A percentile compares a stretch with the other conserved stretches of the same genome.
phyloP scores from a whole-genome alignment of 2,888 invertebrate genomes.

The Glyphotaelius pellucidus region DNA sequence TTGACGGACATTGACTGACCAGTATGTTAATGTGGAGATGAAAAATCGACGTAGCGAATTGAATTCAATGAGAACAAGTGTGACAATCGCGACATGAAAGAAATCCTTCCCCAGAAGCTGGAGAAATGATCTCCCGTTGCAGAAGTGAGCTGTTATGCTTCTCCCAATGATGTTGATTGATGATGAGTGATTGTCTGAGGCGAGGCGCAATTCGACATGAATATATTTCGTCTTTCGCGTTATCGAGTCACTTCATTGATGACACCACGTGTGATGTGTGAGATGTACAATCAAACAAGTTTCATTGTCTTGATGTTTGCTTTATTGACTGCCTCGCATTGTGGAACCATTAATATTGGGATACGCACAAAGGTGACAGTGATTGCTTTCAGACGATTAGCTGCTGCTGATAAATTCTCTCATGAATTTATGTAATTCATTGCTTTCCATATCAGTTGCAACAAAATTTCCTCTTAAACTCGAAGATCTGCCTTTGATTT shows the following conservation, averaged over 20 bases:
- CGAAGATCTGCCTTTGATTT: neutral
- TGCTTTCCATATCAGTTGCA: neutral
- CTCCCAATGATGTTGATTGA: conserved; percentile 61
- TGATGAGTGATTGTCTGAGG: conserved; percentile 61
- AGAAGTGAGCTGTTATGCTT: conserved; percentile 33
- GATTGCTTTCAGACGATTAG: conserved; percentile 42
- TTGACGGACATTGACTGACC: conserved; percentile 56
- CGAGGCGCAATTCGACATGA: conserved; percentile 54
- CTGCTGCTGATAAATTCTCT: neutral
- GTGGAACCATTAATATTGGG: conserved; percentile 36
- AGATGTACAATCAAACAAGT: conserved; percentile 41
- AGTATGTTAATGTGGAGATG: conserved; percentile 59
- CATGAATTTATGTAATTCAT: neutral
- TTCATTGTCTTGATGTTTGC: conserved; percentile 50
- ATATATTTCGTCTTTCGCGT: conserved; percentile 51
- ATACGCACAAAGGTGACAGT: conserved; percentile 38
- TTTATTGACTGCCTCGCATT: conserved; percentile 10
- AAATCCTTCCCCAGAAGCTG: conserved; percentile 10
- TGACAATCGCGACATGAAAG: conserved; percentile 60
- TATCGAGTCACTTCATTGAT: conserved; percentile 57
- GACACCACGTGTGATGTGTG: conserved; percentile 50
- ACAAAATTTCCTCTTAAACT: neutral
- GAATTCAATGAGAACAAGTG: conserved; percentile 60
- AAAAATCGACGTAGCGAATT: conserved; percentile 64
- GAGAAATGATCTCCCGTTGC: neutral